Evolutionary conservation across 1,140 invertebrate species (phyloP), one percentile per base, ranked within the genome.

Genomic region (Papilio aristodemus): DNA sequence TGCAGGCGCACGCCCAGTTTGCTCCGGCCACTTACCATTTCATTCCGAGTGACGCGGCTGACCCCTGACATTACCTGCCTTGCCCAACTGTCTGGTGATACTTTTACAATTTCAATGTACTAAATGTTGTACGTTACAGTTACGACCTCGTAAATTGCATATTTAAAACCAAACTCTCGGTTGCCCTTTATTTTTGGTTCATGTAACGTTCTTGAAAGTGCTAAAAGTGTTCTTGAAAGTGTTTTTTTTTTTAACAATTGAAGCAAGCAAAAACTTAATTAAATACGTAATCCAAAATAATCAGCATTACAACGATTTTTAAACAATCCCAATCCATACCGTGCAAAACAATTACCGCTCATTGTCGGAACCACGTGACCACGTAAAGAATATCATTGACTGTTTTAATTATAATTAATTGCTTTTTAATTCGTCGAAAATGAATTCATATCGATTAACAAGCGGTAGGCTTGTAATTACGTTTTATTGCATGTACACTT

Each of bases 11-110:
- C 60, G 19, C 60, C 60, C 60, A 41, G 27, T 25, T 32, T 32
- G 63, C 25, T 36, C 14, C 25, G 41, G 6, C 63, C 63, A 66
- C n/a, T 66, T 66, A 66, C 39, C 39, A 46, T 66, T 66, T 66
- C 63, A 46, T 50, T 66, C n/a, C 25, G 25, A 36, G 25, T 14
- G 63, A 66, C 63, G 14, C 59, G 59, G 11, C 63, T n/a, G 63
- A 66, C 63, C 63, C 36, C 13, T 66, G 63, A 66, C 63, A 46
- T 66, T 66, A 66, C 13, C 41, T 22, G 22, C 17, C 10, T 66
- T 66, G 25, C 63, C 22, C 39, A 66, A 62, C 59, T 62, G 5
- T 46, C 19, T 32, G 27, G 6, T 25, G 22, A 59, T 59, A 32
- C 25, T 59, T 36, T 59, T 36, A 25, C 19, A 50, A 1, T 22